Base-by-base conservation (phyloP, 2,888 invertebrate species). In the Pristionchus entomophagus region DNA sequence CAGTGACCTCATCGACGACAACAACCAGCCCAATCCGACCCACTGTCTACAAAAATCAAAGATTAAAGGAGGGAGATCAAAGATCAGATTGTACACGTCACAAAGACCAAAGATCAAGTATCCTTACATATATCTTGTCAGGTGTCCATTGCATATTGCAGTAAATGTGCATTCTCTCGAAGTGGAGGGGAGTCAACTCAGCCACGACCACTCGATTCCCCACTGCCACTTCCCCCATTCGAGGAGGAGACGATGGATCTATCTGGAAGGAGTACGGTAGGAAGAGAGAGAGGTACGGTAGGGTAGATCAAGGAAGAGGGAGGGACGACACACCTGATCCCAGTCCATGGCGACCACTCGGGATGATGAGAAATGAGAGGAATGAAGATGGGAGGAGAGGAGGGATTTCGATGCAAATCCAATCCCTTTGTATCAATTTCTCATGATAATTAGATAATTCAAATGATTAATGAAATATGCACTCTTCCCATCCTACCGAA, bases 91-190 rank as follows among this genome's bases (percentile, higher is more conserved):
- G 62, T 4, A 26, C n/a, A 51, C 29, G 32, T 65, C 62, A 65
- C 26, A 65, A 53, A 51, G 56, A 17, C 26, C 65, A 65, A 65
- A 81, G 56, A 41, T 59, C 82, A 53, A 14, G 6, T 45, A 19
- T 6, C 12, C 59, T 49, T 6, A 84, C 83, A 10, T 84, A 35
- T 49, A 84, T 84, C 62, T 84, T 84, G n/a, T 84, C 83, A 4
- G 29, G 65, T 29, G 62, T 84, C 83, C 83, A 84, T 19, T 29
- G 45, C 29, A 84, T 14, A 84, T 84, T 84, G 29, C 12, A 29
- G 65, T 84, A 84, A n/a, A 84, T 2, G 19, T 84, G 83, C 62
- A 84, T 62, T 84, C 29, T 62, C 53, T 84, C 83, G 49, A 84
- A 65, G 32, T 65, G 62, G 29, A 65, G 12, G n/a, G 38, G 29